Base-by-base conservation (phyloP, 2,113 vertebrate species). In the Indri indri region DNA sequence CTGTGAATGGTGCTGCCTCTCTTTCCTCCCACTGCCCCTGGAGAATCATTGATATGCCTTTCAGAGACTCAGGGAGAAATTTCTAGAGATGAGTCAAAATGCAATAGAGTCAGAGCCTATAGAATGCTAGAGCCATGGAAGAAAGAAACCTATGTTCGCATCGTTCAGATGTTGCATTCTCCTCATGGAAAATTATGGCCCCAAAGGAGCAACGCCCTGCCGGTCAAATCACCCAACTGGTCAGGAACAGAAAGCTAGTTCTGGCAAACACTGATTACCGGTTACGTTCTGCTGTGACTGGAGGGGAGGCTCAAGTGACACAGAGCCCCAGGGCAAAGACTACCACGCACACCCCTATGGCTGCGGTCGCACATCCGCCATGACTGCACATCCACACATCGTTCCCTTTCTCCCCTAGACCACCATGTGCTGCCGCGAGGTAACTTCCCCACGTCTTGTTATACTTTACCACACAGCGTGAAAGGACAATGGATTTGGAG, bases 341-440 rank as follows among this genome's bases (percentile, higher is more conserved):
- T 3, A 20, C 0, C 0, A 13, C 2, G 32, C 11, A 4, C 23
- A 8, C 1, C 37, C 5, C 0, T 1, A 5, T 47, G 16, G 10
- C 81, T 71, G 12, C 0, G 7, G 3, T 0, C 13, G n/a, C 3
- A 25, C 32, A 23, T 0, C 4, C 13, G 0, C 2, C 27, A 30
- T 9, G 1, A 0, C 2, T 37, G 22, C 20, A 13, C 0, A 8
- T 17, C 66, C 25, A 37, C 2, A 6, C 5, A 20, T 9, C 0
- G 0, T 4, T 71, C 20, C 16, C 42, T 45, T 66, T 52, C 50
- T 47, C 20, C 42, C 27, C 13, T 11, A 32, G 40, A 34, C n/a
- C n/a, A 30, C 8, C 1, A 9, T 12, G 25, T n/a, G 16, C 54
- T 37, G 2, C 18, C 13, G 1, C 74, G 45, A 77, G 52, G 68